Evolutionary conservation across 2,113 vertebrate genomes (phyloP), one percentile per base, ranked within the genome.

Genomic region (Heterotis niloticus): DNA sequence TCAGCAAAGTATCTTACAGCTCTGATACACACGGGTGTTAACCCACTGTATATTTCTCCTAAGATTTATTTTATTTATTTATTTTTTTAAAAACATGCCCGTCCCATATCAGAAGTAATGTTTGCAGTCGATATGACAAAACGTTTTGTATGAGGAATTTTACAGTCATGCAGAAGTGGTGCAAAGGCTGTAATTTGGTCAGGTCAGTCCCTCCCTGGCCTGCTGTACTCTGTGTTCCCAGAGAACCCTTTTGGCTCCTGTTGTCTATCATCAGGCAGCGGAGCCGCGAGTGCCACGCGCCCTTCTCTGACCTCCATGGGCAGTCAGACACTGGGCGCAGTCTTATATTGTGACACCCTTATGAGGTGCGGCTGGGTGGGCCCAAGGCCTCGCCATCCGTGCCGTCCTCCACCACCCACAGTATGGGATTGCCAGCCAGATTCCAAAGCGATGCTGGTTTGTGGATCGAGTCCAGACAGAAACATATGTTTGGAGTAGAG

Each of bases 1-100:
- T 62, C 64, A 5, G 64, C 10, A 24, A 66, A 24, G 20, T n/a
- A n/a, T 12, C 18, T 78, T 70, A 87, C 82, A 82, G 84, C 78
- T 87, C n/a, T 23, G 64, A 1, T 20, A 92, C 88, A 91, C 89
- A 92, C 88, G 89, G 88, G 84, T 68, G 89, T 89, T 62, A 62
- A 62, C 2, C 18, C 10, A 3, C 2, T 16, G 59, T 14, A 62
- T 20, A 70, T 70, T 70, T 5, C n/a, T 56, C 52, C 51, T 13
- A 56, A 20, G n/a, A 73, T 23, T 73, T 29, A 11, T 51, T 56
- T n/a, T 72, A 10, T n/a, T n/a, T n/a, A n/a, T n/a, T n/a, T n/a
- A n/a, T n/a, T n/a, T n/a, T n/a, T n/a, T n/a, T n/a, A n/a, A n/a
- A n/a, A 44, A 54, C n/a, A 28, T 57, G 51, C 57, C 56, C 56